phyloP scores from a whole-genome alignment of 1,140 invertebrate species.

The Brachionus paranguensis region DNA sequence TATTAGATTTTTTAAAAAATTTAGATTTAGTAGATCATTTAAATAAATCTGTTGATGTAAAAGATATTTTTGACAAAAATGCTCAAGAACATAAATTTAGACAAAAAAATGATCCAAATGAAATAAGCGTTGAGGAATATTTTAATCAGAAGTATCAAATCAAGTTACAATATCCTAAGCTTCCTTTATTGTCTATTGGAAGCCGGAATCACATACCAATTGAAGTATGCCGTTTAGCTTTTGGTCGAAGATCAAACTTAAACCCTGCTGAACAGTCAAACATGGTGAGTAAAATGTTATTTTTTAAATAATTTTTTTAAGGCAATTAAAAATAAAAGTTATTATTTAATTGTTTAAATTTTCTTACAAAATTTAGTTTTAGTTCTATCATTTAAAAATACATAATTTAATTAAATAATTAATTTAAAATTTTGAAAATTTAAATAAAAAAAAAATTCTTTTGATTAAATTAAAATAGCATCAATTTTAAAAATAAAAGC shows the following conservation, averaged over 20 bases:
- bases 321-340: not conserved
- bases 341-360: not conserved
- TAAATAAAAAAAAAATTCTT: too few species aligned
- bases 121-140: not conserved
- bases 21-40: not conserved
- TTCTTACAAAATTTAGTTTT: not conserved
- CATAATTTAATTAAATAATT: too few species aligned
- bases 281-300: not conserved
- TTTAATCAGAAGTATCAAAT: not conserved
- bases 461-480: too few species aligned
- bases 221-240: not conserved
- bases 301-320: not conserved
- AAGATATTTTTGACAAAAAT: not conserved
- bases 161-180: not conserved
- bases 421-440: too few species aligned
- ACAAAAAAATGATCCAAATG: not conserved
- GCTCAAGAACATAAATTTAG: not conserved
- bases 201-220: not conserved
- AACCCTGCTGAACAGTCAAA: not conserved
- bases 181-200: not conserved
- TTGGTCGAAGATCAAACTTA: not conserved
- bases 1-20: not conserved
- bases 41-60: not conserved
- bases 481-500: too few species aligned
- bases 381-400: too few species aligned